Evolutionary conservation across 2,113 vertebrate genomes (phyloP).

Genomic region (Neolamprologus brichardi): DNA sequence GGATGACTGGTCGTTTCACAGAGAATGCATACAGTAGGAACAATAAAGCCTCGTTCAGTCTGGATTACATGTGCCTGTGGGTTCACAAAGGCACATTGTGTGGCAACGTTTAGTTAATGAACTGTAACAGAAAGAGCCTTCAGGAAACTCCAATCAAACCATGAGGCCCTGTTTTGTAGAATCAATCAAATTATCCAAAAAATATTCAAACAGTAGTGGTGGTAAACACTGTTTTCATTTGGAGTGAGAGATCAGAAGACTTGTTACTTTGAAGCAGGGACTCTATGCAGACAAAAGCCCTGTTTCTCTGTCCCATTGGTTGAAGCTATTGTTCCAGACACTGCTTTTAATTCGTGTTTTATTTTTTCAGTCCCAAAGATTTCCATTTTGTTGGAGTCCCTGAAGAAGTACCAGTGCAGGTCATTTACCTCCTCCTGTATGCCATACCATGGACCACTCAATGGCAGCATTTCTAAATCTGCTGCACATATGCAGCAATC

Average conservation of each 20-base stretch:
- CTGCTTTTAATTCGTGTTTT: rapidly evolving
- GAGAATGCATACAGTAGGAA: neutral
- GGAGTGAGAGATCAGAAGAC: neutral
- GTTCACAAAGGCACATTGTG: neutral
- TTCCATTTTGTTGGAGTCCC: neutral
- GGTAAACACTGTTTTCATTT: neutral
- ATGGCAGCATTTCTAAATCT: neutral
- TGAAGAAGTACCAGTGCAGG: neutral
- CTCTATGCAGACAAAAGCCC: rapidly evolving
- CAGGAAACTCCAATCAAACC: neutral
- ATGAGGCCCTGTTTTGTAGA: neutral
- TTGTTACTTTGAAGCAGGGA: neutral
- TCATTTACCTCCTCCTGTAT: neutral
- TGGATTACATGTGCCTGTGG: neutral
- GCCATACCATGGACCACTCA: neutral
- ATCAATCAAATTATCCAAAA: neutral
- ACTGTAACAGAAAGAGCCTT: neutral
- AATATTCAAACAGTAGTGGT: neutral
- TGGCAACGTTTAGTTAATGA: neutral
- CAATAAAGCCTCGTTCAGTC: neutral
- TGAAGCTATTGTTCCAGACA: neutral
- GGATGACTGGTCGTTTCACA: neutral
- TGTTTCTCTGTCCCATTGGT: neutral
- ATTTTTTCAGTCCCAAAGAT: neutral
- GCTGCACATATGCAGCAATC: neutral